Conservation (phyloP, 1,140 invertebrate species). For the Drosophila ananassae region DNA sequence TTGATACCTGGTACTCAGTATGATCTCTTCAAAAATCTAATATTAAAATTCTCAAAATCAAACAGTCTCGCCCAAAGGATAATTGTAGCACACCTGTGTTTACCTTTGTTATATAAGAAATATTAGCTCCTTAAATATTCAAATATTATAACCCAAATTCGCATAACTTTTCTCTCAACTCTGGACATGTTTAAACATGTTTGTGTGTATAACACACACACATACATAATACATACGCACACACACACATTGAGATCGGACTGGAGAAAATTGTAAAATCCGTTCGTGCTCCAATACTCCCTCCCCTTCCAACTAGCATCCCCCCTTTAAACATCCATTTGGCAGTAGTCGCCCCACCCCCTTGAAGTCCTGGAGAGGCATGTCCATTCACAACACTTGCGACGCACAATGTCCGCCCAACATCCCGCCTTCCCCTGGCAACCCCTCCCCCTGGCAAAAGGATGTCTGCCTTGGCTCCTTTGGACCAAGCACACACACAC, state of each 20-base stretch:
- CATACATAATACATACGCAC: slow-evolving; percentile 7
- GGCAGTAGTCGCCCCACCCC: not conserved
- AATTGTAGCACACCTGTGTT: too few relatives aligned
- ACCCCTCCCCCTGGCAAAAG: not conserved
- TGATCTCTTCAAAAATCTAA: too few relatives aligned
- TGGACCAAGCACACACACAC: slow-evolving; percentile 33
- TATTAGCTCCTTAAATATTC: too few relatives aligned
- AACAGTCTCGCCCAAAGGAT: too few relatives aligned
- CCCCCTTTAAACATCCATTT: slow-evolving; percentile 13
- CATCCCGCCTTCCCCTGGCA: not conserved
- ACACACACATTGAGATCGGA: slow-evolving; percentile 10
- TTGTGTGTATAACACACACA: slow-evolving; percentile 18
- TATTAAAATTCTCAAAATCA: too few relatives aligned
- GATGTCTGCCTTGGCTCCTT: slow-evolving; percentile 62
- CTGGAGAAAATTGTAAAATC: slow-evolving; percentile 71
- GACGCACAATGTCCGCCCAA: slow-evolving; percentile 56
- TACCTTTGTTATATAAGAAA: too few relatives aligned
- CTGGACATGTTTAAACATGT: slow-evolving; percentile 9
- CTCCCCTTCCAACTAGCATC: not conserved
- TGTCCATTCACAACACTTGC: slow-evolving; percentile 80
- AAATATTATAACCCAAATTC: too few relatives aligned
- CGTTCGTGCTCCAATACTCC: slow-evolving; percentile 44
- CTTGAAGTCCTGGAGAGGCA: slow-evolving; percentile 21
- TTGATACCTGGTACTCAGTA: too few relatives aligned
- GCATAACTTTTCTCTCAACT: not conserved